Base-by-base conservation (phyloP, 2,888 invertebrate genomes). In the Rotaria magnacalcarata region DNA sequence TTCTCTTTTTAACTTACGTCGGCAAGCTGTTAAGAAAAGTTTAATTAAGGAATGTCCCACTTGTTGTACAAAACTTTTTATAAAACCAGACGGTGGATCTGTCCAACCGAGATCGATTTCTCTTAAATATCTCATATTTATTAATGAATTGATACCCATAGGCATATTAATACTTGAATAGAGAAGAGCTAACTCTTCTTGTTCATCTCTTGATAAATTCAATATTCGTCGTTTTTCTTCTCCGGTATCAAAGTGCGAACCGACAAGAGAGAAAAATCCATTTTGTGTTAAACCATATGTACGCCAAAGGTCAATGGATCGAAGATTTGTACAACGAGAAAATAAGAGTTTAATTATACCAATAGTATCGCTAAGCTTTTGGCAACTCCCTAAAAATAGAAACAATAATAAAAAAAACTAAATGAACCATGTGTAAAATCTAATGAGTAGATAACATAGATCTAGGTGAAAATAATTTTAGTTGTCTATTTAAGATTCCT, bases 171-270 rank as follows among this genome's bases (percentile, higher is more conserved):
- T n/a, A 47, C n/a, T 80, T 47, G 47, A 80, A n/a, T 80, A 80
- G 24, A 47, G 10, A 43, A 47, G 0, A 19, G 47, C 43, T 47
- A 80, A 47, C 47, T 80, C 80, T 47, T 80, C 47, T 24, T 47
- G 43, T 47, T 47, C 47, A 80, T 80, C 80, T 52, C 84, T 86
- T 10, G 67, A 54, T 41, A 84, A 27, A 67, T 84, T 86, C 11
- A 84, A 27, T 54, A 86, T 43, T 47, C 56, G 58, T 34, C 84
- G 60, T n/a, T 67, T 86, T 43, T 41, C 54, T 86, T 85, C 74
- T 58, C 27, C 75, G 54, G 74, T 27, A 86, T 56, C 84, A 74
- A 52, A 84, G 54, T 19, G 85, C 41, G 56, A 56, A 50, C 58
- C 58, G 11, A 85, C n/a, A 11, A 60, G 8, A 16, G 80, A 80